Evolutionary conservation across 2,113 vertebrate genomes (phyloP), one percentile per base, ranked within the genome.

Genomic region (Acinonyx jubatus): DNA sequence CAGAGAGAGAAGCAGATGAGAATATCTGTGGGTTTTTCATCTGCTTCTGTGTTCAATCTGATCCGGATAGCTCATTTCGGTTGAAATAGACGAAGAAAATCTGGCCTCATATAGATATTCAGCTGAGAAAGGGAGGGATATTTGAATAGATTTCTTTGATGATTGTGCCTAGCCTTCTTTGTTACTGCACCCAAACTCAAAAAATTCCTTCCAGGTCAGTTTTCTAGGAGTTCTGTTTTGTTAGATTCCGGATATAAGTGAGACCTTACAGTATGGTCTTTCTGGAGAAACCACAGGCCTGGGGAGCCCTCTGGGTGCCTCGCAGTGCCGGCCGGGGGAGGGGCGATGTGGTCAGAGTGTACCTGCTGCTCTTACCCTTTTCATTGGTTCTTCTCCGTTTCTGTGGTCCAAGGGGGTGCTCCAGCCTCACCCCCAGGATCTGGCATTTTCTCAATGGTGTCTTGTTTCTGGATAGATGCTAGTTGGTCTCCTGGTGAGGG

Each of bases 331-430:
- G 13, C 33, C 66, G 3, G 27, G 52, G 25, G 19, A 65, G 19
- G n/a, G n/a, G n/a, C 19, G 9, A 2, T 7, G 16, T 18, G 25
- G 25, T 25, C 52, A 13, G 6, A n/a, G 18, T 13, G 19, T 0
- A 31, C 25, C 31, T 23, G 11, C 3, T 52, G 27, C 52, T 16
- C 41, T 82, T 10, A 7, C 13, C 14, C 3, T 41, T 65, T 15
- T 21, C 61, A 8, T 3, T 27, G 63, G 33, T 63, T 52, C 57
- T 29, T 25, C 57, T 66, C 7, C 16, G 11, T 57, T 16, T 68
- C 31, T 57, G 11, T 36, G 71, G 18, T 55, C 38, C 23, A 80
- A 1, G 12, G 15, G 15, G 25, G 3, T 33, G 7, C 94, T 52
- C 78, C 50, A 36, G 9, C 25, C 63, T 69, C 31, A 38, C 0